Evolutionary conservation across 2,797 vertebrate genomes (phyloP).

Genomic region (Oryzias sinensis): DNA sequence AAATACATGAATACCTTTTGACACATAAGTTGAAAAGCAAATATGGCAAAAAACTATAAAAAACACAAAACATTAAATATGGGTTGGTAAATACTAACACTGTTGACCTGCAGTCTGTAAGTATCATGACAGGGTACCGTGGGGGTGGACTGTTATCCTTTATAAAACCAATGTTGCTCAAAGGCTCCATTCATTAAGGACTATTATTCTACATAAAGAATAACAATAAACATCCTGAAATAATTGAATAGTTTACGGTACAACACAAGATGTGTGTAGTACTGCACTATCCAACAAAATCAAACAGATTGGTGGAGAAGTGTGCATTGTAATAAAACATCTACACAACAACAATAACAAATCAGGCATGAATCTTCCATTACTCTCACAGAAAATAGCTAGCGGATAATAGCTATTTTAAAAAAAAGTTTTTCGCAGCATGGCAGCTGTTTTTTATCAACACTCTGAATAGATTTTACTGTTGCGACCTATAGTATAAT

Average conservation of each 20-base stretch:
- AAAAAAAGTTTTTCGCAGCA: no score
- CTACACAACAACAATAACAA: background rate
- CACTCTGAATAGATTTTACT: no score
- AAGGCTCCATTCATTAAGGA: slow-evolving; percentile 23
- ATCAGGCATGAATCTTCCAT: slow-evolving; percentile 3
- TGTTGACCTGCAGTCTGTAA: slow-evolving; percentile 13
- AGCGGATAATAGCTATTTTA: no score
- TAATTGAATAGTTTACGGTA: slow-evolving; percentile 7
- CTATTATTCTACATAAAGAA: slow-evolving; percentile 9
- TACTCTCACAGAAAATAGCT: background rate
- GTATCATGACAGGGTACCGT: slow-evolving; percentile 42
- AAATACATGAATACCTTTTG: slow-evolving; percentile 34
- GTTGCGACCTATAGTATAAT: no score
- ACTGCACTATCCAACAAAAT: slow-evolving; percentile 8
- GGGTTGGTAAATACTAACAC: slow-evolving; percentile 16
- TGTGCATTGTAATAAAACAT: slow-evolving; percentile 4
- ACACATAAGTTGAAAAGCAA: slow-evolving; percentile 17
- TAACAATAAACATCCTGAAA: slow-evolving; percentile 27
- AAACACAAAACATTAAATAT: slow-evolving; percentile 34
- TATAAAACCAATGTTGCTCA: slow-evolving; percentile 14
- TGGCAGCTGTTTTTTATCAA: no score
- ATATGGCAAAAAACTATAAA: slow-evolving; percentile 30
- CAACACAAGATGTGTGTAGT: background rate
- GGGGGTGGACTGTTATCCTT: slow-evolving; percentile 17
- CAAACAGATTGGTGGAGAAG: slow-evolving; percentile 14